Conservation (phyloP, 1,140 invertebrate genomes). For the Diabrotica virgifera region DNA sequence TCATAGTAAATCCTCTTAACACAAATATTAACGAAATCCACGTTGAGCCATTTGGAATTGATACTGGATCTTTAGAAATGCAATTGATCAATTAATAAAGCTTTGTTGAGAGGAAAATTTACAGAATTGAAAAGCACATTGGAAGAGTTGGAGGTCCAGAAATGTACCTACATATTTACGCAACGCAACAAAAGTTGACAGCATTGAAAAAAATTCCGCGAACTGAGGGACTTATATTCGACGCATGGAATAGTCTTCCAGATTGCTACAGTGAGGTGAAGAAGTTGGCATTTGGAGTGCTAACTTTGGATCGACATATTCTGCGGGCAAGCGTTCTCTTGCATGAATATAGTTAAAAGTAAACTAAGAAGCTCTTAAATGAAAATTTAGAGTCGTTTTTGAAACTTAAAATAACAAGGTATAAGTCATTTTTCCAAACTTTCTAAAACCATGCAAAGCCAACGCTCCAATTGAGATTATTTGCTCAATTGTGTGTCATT, state of each 20-base stretch:
- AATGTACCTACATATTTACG: background rate
- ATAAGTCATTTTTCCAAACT: no score
- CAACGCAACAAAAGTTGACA: conserved; percentile 18
- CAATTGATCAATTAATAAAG: conserved; percentile 40
- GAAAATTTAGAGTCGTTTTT: no score
- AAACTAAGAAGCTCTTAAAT: no score
- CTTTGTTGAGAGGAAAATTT: background rate
- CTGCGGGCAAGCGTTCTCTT: conserved; percentile 37
- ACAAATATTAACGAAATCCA: no score
- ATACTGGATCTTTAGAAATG: conserved; percentile 35
- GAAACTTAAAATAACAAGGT: no score
- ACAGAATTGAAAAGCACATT: conserved; percentile 30
- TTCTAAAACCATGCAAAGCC: no score
- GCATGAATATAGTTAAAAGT: no score
- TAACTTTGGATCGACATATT: conserved; percentile 37
- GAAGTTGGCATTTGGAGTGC: conserved; percentile 33
- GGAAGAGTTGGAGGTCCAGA: no score
- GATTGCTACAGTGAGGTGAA: conserved; percentile 37
- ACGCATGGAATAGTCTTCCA: conserved; percentile 35
- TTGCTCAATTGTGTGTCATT: no score
- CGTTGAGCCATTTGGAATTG: conserved; percentile 33
- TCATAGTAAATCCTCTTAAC: no score
- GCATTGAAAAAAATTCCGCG: conserved; percentile 28
- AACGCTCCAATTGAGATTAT: no score
- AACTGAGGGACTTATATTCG: conserved; percentile 32